Conservation (phyloP, 2,797 vertebrate species). For the Coccyzus lansbergi region DNA sequence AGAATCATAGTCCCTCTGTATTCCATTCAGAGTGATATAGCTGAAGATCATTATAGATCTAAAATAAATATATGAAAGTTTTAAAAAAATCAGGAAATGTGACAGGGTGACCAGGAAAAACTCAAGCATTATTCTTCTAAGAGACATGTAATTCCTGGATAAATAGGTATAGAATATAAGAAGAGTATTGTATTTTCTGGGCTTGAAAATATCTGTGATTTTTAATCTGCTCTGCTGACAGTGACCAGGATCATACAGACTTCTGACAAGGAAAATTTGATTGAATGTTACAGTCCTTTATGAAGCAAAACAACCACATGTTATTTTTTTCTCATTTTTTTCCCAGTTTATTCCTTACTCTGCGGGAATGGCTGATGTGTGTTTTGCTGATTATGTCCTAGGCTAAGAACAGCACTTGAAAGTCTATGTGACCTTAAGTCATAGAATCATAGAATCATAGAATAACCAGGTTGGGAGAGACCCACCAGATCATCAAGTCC, state of each 20-base stretch:
- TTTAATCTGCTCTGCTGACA: background rate
- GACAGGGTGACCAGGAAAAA: background rate
- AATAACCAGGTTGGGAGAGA: no score
- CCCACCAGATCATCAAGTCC: no score
- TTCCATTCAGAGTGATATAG: background rate
- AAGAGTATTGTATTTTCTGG: background rate
- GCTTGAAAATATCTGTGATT: background rate
- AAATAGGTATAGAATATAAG: background rate
- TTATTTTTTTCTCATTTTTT: background rate
- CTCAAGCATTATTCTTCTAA: background rate
- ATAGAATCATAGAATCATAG: no score
- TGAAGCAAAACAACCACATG: background rate
- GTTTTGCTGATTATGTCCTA: background rate
- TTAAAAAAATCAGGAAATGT: background rate
- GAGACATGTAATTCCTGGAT: background rate
- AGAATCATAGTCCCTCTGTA: background rate
- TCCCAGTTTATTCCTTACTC: background rate
- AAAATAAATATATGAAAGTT: background rate
- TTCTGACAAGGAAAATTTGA: background rate
- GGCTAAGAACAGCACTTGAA: background rate
- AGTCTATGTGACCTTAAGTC: fast-evolving
- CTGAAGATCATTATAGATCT: background rate
- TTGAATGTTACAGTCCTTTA: background rate
- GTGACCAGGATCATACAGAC: background rate
- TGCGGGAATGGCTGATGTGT: background rate